phyloP scores from a whole-genome alignment of 1,140 invertebrate species.

The Cotesia glomerata region DNA sequence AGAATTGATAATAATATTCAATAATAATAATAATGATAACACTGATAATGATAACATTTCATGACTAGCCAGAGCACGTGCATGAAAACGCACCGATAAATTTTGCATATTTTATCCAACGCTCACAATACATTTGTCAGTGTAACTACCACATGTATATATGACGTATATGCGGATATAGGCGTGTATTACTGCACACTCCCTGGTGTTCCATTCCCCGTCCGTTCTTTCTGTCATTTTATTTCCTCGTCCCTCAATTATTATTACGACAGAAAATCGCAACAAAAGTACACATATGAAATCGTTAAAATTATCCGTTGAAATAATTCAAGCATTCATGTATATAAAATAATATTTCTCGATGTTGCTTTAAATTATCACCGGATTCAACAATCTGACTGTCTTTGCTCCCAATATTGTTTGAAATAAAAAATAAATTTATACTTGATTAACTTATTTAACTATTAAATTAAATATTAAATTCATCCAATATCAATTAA shows the following conservation, averaged over 20 bases:
- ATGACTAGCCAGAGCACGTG: slow-evolving; percentile 10
- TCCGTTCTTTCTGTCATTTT: neutral
- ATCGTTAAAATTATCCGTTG: neutral
- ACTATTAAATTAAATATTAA: too few species aligned
- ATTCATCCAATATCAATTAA: too few species aligned
- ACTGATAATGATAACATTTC: slow-evolving; percentile 20
- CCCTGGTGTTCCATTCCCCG: neutral
- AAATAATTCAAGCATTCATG: slow-evolving; percentile 4
- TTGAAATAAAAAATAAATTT: too few species aligned
- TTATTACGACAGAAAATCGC: slow-evolving; percentile 14
- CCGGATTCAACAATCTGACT: too few species aligned
- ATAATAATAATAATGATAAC: slow-evolving; percentile 13
- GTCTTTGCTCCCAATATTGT: too few species aligned
- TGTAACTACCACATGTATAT: neutral
- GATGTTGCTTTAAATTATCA: too few species aligned
- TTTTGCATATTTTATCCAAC: slow-evolving; percentile 49
- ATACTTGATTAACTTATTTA: too few species aligned
- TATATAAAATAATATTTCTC: neutral
- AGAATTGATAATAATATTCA: neutral
- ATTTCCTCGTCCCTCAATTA: slow-evolving; percentile 10
- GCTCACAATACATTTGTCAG: slow-evolving; percentile 38
- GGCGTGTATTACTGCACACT: too few species aligned
- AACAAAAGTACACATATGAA: neutral
- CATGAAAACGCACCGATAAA: slow-evolving; percentile 40
- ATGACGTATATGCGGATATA: neutral